Conservation (phyloP, 2,888 invertebrate genomes). For the Sesamia inferens region DNA sequence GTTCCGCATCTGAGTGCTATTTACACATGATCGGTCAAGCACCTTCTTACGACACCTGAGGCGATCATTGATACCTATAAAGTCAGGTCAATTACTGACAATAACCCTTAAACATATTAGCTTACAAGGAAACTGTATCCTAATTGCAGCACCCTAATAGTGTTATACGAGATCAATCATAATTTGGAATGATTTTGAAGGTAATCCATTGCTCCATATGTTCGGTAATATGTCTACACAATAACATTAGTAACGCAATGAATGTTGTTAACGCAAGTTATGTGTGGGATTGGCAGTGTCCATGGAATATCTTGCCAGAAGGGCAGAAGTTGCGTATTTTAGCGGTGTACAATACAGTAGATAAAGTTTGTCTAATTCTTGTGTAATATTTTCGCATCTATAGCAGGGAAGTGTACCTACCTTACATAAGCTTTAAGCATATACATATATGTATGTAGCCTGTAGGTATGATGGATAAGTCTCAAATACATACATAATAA, state of each 20-base stretch:
- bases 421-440: constrained; percentile 9
- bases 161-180: neutral
- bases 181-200: neutral
- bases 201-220: neutral
- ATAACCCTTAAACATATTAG: neutral
- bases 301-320: neutral
- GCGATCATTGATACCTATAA: constrained; percentile 44
- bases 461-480: constrained; percentile 24
- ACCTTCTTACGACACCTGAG: constrained; percentile 44
- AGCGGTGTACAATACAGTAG: no score
- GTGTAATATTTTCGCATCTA: neutral
- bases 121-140: constrained; percentile 1
- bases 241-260: neutral
- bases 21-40: constrained; percentile 53
- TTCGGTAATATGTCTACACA: neutral
- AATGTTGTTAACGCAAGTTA: neutral
- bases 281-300: no score
- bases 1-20: constrained; percentile 54
- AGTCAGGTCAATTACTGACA: constrained; percentile 23
- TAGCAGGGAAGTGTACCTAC: neutral
- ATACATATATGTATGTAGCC: no score
- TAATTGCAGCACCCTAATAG: neutral
- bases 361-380: neutral
- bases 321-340: neutral
- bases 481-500: constrained; percentile 14